phyloP scores from a whole-genome alignment of 64 coral and sea anemone species.

The Stichodactyla mertensii region DNA sequence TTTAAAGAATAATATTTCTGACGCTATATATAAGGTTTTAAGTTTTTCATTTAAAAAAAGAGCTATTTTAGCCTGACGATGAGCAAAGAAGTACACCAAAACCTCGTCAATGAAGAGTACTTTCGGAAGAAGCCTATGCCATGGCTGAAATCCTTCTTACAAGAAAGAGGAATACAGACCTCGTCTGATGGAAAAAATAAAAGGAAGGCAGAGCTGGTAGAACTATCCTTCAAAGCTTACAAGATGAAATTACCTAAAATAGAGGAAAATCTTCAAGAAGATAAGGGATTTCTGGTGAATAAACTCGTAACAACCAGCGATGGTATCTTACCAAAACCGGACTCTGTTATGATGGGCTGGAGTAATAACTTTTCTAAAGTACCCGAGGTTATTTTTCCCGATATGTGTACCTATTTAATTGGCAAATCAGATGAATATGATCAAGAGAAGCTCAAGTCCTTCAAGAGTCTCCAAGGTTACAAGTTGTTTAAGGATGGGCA shows the following conservation, averaged over 20 bases:
- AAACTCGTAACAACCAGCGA: conserved; percentile 36
- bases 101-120: background rate
- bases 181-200: conserved; percentile 52
- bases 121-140: conserved; percentile 29
- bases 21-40: background rate
- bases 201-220: conserved; percentile 56
- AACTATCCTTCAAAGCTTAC: conserved; percentile 51
- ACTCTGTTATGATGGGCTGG: background rate
- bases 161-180: conserved; percentile 29
- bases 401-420: conserved; percentile 41
- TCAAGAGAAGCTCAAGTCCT: conserved; percentile 41
- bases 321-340: conserved; percentile 36
- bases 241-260: conserved; percentile 42
- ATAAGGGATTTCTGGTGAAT: conserved; percentile 2
- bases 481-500: conserved; percentile 40
- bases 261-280: conserved; percentile 11
- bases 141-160: background rate
- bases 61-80: too few species aligned
- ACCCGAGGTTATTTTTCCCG: conserved; percentile 43
- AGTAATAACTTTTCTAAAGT: conserved; percentile 36
- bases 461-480: conserved; percentile 53
- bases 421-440: conserved; percentile 31
- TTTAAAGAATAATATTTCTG: background rate
- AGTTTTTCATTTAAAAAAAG: too few species aligned
- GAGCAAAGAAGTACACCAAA: conserved; percentile 12